A percentile compares a stretch with the other conserved stretches of the same genome.
These are phyloP conservation scores for Andrena dorsata DNA, from an alignment of 2,888 invertebrate species.

Conservation along the genomic window DNA sequence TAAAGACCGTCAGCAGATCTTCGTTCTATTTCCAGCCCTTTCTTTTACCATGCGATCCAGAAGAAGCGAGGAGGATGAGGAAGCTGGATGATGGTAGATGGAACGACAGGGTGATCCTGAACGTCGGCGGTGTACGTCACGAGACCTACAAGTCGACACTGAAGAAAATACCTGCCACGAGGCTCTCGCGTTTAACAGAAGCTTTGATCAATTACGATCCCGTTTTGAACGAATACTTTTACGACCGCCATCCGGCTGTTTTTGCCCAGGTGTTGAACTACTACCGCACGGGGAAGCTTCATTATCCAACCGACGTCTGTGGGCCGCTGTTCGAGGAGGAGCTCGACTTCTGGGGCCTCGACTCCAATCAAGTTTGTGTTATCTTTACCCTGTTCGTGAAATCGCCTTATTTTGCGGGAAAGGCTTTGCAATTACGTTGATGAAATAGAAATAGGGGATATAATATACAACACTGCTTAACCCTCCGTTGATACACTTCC, in stretches of 20 bases:
- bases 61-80: constrained; percentile 32
- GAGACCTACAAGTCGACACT: constrained; percentile 98
- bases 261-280: constrained; percentile 99
- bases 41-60: constrained; percentile 28
- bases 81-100: constrained; percentile 87
- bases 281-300: constrained; percentile 98
- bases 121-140: constrained; percentile 99
- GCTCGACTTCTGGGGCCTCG: constrained; percentile 99
- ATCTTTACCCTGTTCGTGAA: too few species aligned
- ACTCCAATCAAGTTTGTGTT: constrained; percentile 96
- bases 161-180: constrained; percentile 98
- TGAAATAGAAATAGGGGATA: too few species aligned
- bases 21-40: background rate
- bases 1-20: background rate
- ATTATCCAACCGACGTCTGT: constrained; percentile 99
- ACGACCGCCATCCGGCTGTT: constrained; percentile 98
- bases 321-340: constrained; percentile 99
- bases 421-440: background rate
- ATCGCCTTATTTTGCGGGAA: background rate
- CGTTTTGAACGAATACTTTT: constrained; percentile 99
- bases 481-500: too few species aligned
- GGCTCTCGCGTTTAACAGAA: constrained; percentile 96
- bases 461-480: too few species aligned
- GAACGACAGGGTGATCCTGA: constrained; percentile 90
- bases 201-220: constrained; percentile 99